Evolutionary conservation across 2,888 invertebrate species (phyloP), one percentile per base, ranked within the genome.

Genomic region (Alcis repandata): DNA sequence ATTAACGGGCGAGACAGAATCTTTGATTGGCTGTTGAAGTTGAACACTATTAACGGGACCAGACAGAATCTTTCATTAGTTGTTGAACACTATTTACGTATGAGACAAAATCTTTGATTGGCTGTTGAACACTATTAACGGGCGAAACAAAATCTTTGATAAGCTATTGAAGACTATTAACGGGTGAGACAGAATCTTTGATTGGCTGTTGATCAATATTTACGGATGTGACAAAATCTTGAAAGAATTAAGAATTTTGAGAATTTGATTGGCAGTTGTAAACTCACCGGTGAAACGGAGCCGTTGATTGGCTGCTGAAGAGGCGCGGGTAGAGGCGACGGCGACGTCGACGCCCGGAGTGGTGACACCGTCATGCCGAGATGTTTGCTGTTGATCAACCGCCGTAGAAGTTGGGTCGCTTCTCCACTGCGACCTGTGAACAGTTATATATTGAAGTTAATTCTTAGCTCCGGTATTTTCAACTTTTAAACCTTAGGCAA

Each of bases 341-440:
- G 90, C 11, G 91, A 87, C 1, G 88, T 79, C 11, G 65, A 19
- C 27, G 60, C 49, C 17, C 92, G 77, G 17, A 92, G 79, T 17
- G 95, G 94, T 0, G 95, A 94, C 74, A 95, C 94, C 22, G 96
- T 96, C 90, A 95, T 95, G 51, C 95, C 96, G 70, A 97, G 94
- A 78, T 96, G 95, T 76, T 96, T 94, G 87, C 96, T 96, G 84
- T 96, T 96, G 78, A 97, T 97, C 78, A 97, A 91, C 79, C 96
- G 95, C 73, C 96, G 93, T 27, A 97, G 89, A 45, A 97, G 87
- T 83, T 97, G 96, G 63, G 96, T 96, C 45, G 97, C 96, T 84
- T 96, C 96, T 20, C 95, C 96, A 61, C 95, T 94, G 52, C 95
- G 94, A 72, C 94, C 94, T 94, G 85, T 38, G n/a, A 49, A 27